These are phyloP conservation scores for Embiotoca jacksoni DNA, from an alignment of 2,113 vertebrate species.

Conservation along the genomic window DNA sequence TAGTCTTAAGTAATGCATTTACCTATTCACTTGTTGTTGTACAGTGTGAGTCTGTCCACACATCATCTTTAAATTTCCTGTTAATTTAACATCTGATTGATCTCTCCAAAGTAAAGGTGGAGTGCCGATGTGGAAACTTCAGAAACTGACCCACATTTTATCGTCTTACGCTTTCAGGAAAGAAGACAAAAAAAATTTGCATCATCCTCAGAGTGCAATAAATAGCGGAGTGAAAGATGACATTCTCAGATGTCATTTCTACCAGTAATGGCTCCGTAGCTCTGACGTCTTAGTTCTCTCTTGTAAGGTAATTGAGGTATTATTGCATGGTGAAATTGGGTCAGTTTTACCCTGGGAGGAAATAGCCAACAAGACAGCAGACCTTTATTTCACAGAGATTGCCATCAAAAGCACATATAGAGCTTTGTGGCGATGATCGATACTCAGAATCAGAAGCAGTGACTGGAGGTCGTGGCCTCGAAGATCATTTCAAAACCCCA, in stretches of 20 bases:
- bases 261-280: constrained; percentile 56
- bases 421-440: constrained; percentile 61
- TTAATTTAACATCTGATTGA: too few species aligned
- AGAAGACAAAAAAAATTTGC: constrained; percentile 42
- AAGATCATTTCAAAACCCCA: constrained; percentile 56
- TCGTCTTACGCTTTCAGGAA: constrained; percentile 13
- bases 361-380: constrained; percentile 58
- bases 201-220: constrained; percentile 51
- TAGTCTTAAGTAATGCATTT: constrained; percentile 7
- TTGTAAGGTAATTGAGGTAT: constrained; percentile 76
- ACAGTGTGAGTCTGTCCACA: too few species aligned
- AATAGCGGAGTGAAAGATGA: constrained; percentile 54
- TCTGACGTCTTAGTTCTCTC: constrained; percentile 47
- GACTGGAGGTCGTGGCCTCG: constrained; percentile 44
- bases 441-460: constrained; percentile 47
- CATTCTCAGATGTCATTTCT: constrained; percentile 67
- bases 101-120: background rate
- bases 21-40: background rate
- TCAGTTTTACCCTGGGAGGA: constrained; percentile 64
- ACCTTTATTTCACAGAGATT: constrained; percentile 59
- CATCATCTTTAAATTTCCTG: too few species aligned
- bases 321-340: constrained; percentile 74
- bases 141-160: constrained; percentile 5
- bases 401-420: constrained; percentile 59
- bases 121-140: background rate